phyloP scores from a whole-genome alignment of 2,888 invertebrate species.

The Heliconius ismenius region DNA sequence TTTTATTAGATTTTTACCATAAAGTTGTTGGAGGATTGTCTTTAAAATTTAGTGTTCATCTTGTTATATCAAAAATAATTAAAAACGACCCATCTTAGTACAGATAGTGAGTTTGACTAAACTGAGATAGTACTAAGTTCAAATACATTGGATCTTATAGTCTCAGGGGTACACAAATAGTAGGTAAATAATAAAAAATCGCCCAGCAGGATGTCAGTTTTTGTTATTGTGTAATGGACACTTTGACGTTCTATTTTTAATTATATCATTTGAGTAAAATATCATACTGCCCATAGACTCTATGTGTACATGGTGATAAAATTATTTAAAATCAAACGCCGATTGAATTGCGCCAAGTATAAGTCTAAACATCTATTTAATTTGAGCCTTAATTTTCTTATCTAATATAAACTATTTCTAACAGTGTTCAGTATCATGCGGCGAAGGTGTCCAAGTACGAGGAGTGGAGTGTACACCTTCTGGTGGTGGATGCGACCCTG shows the following conservation, averaged over 20 bases:
- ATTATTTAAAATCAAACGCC: too few relatives aligned
- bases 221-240: too few relatives aligned
- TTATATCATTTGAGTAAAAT: too few relatives aligned
- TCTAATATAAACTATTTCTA: constrained; percentile 3
- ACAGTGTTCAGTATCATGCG: constrained; percentile 97
- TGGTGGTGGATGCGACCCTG: constrained; percentile 84
- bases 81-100: neutral
- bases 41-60: neutral
- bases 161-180: too few relatives aligned
- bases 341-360: too few relatives aligned
- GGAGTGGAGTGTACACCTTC: constrained; percentile 90
- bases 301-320: too few relatives aligned
- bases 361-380: neutral
- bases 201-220: too few relatives aligned
- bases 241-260: too few relatives aligned
- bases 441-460: constrained; percentile 91
- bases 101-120: neutral
- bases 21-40: neutral
- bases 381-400: neutral
- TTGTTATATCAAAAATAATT: constrained; percentile 1
- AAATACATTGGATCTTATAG: too few relatives aligned
- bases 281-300: too few relatives aligned
- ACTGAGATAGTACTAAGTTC: too few relatives aligned
- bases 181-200: too few relatives aligned
- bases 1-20: constrained; percentile 10